Conservation (phyloP, 2,888 invertebrate genomes). For the Spodoptera exigua region DNA sequence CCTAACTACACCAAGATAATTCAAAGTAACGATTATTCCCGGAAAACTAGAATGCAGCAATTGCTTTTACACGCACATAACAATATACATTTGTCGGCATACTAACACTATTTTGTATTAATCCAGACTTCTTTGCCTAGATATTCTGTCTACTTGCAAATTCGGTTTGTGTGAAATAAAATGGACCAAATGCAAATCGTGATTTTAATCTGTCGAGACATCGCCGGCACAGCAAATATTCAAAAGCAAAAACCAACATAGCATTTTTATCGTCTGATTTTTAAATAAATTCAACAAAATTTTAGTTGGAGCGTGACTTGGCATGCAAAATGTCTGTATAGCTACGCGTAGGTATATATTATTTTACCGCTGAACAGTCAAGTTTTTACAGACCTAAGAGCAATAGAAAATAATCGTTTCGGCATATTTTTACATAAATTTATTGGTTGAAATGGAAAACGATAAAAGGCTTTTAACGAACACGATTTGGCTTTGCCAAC, state of each 20-base stretch:
- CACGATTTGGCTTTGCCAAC: constrained; percentile 19
- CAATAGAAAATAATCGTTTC: constrained; percentile 52
- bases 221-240: constrained; percentile 49
- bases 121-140: constrained; percentile 3
- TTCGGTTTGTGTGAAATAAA: constrained; percentile 25
- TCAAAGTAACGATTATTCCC: constrained; percentile 26
- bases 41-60: constrained; percentile 5
- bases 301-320: constrained; percentile 60
- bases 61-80: constrained; percentile 10
- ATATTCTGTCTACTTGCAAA: constrained; percentile 15
- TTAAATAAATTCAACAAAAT: constrained; percentile 59
- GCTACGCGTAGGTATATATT: constrained; percentile 32
- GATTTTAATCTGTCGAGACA: constrained; percentile 55
- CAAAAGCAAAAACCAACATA: constrained; percentile 47
- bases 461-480: constrained; percentile 60
- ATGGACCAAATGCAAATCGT: constrained; percentile 42
- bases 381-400: constrained; percentile 50
- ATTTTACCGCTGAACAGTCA: constrained; percentile 51
- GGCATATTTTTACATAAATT: constrained; percentile 58
- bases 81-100: constrained; percentile 4
- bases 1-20: constrained; percentile 18
- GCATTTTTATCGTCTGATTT: constrained; percentile 57
- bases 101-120: constrained; percentile 20
- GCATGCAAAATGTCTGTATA: constrained; percentile 51
- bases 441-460: constrained; percentile 53